Percentiles rank a stretch among this genome's conserved stretches.
Evolutionary conservation across 2,797 vertebrate genomes (phyloP).

Genomic region (Brachyrhaphis roseni): DNA sequence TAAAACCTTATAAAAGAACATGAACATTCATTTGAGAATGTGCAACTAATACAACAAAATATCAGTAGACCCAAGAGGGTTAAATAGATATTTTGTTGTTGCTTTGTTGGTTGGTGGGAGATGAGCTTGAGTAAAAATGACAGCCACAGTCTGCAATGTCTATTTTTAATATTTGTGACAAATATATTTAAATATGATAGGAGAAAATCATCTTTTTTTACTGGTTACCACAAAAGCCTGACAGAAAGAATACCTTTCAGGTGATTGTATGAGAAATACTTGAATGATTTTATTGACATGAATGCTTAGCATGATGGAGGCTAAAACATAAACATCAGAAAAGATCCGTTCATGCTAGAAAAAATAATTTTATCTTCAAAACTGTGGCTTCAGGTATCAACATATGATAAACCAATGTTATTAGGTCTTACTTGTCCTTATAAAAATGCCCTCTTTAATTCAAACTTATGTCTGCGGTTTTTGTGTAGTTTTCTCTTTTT

Average conservation of each 20-base stretch:
- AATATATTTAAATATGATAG: neutral
- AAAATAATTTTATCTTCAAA: neutral
- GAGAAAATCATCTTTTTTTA: neutral
- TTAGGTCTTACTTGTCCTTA: neutral
- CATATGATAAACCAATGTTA: neutral
- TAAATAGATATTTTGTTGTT: neutral
- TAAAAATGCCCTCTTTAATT: neutral
- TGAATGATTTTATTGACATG: neutral
- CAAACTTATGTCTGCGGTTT: neutral
- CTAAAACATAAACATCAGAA: neutral
- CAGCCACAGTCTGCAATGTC: neutral
- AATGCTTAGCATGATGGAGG: neutral
- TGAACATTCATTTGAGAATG: neutral
- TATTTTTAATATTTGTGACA: neutral
- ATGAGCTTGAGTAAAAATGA: neutral
- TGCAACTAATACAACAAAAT: neutral
- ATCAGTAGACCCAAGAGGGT: neutral
- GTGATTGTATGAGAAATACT: neutral
- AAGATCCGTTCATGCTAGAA: neutral
- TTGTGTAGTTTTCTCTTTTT: neutral
- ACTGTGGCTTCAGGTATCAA: neutral
- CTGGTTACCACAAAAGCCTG: neutral
- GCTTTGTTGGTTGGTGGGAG: neutral
- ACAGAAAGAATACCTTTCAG: neutral
- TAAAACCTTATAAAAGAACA: neutral